Evolutionary conservation across 2,888 invertebrate genomes (phyloP), one percentile per base, ranked within the genome.

Genomic region (Drosophila infuscata): DNA sequence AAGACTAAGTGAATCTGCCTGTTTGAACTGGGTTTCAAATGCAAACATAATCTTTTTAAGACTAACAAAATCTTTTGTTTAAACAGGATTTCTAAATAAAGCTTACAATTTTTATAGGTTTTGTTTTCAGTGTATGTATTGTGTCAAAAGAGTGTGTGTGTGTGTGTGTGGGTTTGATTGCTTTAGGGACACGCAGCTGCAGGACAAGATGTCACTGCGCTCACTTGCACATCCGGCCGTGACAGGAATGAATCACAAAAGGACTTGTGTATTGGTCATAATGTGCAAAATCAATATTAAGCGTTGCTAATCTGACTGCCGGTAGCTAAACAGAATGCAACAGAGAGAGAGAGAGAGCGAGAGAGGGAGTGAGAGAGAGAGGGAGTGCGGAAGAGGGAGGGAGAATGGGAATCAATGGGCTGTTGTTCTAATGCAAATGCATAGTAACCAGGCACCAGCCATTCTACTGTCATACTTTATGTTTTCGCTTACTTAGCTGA

Each of bases 271-370:
- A 48, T 9, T 61, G 61, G 62, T 71, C 56, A 63, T 64, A 71
- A 68, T 70, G 78, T 68, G 78, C 76, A 90, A 88, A 88, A 88
- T 88, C 90, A 88, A 88, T 88, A 87, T 56, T 56, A 72, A 71
- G 67, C 61, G 20, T 36, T 74, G 59, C 67, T 74, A 53, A 81
- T 70, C 65, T 53, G 43, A 60, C 6, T 52, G 35, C 58, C 61
- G 57, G 41, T 56, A 74, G 36, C 38, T 17, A 20, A 9, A 9
- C 29, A n/a, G 11, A 36, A 41, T 30, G 51, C 20, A 20, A 20
- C 41, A 17, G 11, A 15, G 17, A 0, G 49, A 12, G 12, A 12
- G 7, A 7, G 20, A 3, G 20, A 20, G 12, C 0, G 12, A 43
- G n/a, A 6, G 43, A 6, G 3, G 20, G 41, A 8, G 11, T 1